phyloP scores from a whole-genome alignment of 2,888 invertebrate genomes.

The Drosophila mulleri region DNA sequence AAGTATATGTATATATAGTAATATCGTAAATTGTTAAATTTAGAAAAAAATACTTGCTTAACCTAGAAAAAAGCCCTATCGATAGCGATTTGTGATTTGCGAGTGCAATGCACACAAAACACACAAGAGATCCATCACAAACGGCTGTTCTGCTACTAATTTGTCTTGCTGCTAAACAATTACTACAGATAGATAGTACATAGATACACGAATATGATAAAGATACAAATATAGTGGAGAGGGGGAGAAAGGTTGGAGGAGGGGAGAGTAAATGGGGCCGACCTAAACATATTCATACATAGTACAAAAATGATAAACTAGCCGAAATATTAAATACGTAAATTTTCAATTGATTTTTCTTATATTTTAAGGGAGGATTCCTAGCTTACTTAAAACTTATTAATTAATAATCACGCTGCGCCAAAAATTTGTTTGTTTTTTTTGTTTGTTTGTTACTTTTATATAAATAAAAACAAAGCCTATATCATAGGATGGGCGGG shows the following conservation, averaged over 20 bases:
- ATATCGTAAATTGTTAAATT: constrained; percentile 48
- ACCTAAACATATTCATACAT: constrained; percentile 33
- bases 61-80: constrained; percentile 53
- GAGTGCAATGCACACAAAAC: constrained; percentile 37
- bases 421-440: constrained; percentile 57
- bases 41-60: constrained; percentile 56
- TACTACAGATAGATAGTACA: constrained; percentile 53
- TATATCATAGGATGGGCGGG: constrained; percentile 55
- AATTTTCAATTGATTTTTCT: constrained; percentile 14
- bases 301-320: constrained; percentile 40
- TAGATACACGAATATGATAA: constrained; percentile 9
- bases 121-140: constrained; percentile 77
- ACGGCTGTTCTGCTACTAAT: constrained; percentile 72
- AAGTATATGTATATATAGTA: constrained; percentile 25
- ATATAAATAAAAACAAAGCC: constrained; percentile 31
- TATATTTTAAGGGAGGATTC: constrained; percentile 5
- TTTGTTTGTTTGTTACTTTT: constrained; percentile 11
- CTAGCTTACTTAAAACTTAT: constrained; percentile 60
- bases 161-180: constrained; percentile 50
- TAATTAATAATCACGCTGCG: constrained; percentile 80
- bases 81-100: constrained; percentile 42
- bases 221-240: background rate
- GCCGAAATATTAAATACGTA: constrained; percentile 27
- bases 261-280: background rate
- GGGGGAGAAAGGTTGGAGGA: background rate